Conservation (phyloP, 2,113 vertebrate species). For the Glareola pratincola region DNA sequence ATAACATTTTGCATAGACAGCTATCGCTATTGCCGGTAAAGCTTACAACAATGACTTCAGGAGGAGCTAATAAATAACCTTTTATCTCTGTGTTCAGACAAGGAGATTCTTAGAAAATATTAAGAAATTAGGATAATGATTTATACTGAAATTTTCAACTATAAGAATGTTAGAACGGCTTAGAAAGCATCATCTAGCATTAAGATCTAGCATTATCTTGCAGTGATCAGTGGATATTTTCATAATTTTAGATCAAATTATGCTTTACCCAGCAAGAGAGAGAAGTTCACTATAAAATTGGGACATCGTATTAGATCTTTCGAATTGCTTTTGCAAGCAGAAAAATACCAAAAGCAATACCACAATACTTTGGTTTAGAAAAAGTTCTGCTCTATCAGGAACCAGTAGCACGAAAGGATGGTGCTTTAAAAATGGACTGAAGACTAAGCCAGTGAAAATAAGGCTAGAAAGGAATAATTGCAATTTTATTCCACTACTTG, state of each 20-base stretch:
- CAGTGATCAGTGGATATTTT: background rate
- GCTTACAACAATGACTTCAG: constrained; percentile 7
- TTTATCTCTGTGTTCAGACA: background rate
- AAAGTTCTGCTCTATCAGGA: background rate
- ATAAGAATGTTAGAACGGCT: background rate
- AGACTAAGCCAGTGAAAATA: background rate
- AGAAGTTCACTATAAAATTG: background rate
- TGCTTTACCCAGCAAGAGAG: background rate
- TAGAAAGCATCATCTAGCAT: background rate
- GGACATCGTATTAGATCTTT: background rate
- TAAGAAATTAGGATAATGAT: background rate
- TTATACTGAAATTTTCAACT: background rate
- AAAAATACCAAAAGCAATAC: background rate
- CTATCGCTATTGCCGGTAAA: background rate
- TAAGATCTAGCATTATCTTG: background rate
- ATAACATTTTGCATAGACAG: constrained; percentile 15
- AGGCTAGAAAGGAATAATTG: background rate
- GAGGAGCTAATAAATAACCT: background rate
- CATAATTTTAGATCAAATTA: background rate
- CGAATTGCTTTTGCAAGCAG: background rate
- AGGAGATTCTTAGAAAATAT: background rate
- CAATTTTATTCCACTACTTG: background rate
- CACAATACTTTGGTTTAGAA: background rate
- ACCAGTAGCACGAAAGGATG: background rate
- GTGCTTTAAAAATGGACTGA: background rate